Evolutionary conservation across 2,797 vertebrate species (phyloP), one percentile per base, ranked within the genome.

Genomic region (Moxostoma hubbsi): DNA sequence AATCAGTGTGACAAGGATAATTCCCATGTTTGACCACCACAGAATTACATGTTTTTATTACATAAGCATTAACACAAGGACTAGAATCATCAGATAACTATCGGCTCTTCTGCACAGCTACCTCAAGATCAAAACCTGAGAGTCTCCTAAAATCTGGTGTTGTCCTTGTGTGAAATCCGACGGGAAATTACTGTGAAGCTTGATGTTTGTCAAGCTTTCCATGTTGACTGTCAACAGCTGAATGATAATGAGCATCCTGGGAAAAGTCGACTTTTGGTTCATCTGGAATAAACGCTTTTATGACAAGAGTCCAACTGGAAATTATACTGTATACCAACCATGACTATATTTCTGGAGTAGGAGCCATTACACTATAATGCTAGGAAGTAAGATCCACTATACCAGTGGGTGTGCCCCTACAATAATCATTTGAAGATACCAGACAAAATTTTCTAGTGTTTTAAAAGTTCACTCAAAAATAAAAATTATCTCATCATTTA

Each of bases 201-300:
- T 77, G 77, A 82, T 63, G 75, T 83, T 81, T 72, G 73, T 73
- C 75, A 81, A 73, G 53, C 67, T 74, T 84, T 75, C 75, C 77
- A 65, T 81, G 77, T 36, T 83, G 79, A 69, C 66, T 73, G 51
- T 82, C 72, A 85, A 83, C 77, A 83, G 74, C 70, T 85, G 75
- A 73, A 50, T 57, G 68, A 68, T 83, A 85, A 86, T 81, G 69
- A 82, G 84, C 58, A 76, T 75, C 80, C 50, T 47, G 77, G 61
- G 77, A 83, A 83, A 77, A 79, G 12, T 16, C 12, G 67, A 73
- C 64, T 65, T 66, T 77, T 65, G 70, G 46, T 67, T 80, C 73
- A 75, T 76, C 73, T 68, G 71, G 64, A 86, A 77, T 61, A 68
- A 77, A 59, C 62, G 70, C 76, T 63, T 77, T 81, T 75, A 15